These are phyloP conservation scores for Dicaeum eximium DNA, from an alignment of 2,113 vertebrate genomes.

Conservation along the genomic window DNA sequence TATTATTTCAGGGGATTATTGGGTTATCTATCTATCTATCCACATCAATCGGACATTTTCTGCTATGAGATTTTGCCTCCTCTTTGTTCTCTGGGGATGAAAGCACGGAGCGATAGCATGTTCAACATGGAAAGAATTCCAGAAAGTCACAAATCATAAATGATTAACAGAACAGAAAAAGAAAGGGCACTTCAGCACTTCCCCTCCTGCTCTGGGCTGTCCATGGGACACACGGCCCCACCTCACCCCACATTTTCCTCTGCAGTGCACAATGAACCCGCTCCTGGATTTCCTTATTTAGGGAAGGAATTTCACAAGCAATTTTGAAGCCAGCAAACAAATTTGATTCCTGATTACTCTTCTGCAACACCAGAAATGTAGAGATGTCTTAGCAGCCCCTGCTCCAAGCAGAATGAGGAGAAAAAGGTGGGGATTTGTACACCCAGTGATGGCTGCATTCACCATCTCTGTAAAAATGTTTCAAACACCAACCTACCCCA, in stretches of 20 bases:
- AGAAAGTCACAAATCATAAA: background rate
- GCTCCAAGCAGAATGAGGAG: background rate
- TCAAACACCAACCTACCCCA: background rate
- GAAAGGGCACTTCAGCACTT: background rate
- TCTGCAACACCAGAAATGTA: background rate
- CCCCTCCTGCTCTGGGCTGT: background rate
- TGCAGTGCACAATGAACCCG: accelerated
- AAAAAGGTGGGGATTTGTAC: background rate
- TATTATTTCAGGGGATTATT: background rate
- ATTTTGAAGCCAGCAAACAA: background rate
- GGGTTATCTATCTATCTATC: background rate
- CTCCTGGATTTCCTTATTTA: background rate
- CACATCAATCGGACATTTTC: background rate
- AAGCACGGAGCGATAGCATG: accelerated
- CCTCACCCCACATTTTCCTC: background rate
- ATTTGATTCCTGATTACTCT: background rate
- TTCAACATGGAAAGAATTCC: background rate
- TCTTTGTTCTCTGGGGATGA: background rate
- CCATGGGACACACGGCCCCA: accelerated
- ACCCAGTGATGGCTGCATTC: background rate
- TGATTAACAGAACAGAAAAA: background rate
- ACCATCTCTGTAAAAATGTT: background rate
- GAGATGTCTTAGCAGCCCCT: background rate
- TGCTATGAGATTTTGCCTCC: background rate
- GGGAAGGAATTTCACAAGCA: background rate